Conservation (phyloP, 2,113 vertebrate species). For the Proteles cristata region DNA sequence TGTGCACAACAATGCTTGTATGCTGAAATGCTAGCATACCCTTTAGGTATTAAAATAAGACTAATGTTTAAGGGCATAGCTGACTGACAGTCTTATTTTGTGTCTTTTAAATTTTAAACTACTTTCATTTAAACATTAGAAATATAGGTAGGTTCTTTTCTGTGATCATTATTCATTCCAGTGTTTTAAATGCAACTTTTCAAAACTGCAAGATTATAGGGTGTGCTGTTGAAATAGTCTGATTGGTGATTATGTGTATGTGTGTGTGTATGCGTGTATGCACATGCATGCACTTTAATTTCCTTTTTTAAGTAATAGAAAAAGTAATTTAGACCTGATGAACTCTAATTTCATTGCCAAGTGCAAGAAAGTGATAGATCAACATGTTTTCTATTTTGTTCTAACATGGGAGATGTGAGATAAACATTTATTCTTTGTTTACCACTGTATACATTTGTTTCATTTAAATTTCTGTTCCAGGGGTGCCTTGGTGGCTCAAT, state of each 20-base stretch:
- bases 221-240: neutral
- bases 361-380: neutral
- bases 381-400: slow-evolving; percentile 29
- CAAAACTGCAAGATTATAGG: neutral
- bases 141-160: neutral
- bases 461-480: neutral
- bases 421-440: slow-evolving; percentile 13
- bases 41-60: neutral
- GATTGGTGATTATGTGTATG: neutral
- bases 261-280: neutral
- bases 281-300: neutral
- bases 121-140: slow-evolving; percentile 31
- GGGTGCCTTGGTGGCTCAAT: too few species aligned
- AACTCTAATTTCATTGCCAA: slow-evolving; percentile 5
- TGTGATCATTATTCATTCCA: slow-evolving; percentile 9
- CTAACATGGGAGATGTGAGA: neutral
- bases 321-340: neutral
- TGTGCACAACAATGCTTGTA: neutral
- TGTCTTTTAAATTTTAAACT: slow-evolving; percentile 45
- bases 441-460: neutral
- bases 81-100: slow-evolving; percentile 7
- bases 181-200: slow-evolving; percentile 36
- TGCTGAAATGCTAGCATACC: neutral
- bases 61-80: neutral
- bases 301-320: neutral